Evolutionary conservation across 2,113 vertebrate species (phyloP).

Genomic region (Philantomba maxwellii): DNA sequence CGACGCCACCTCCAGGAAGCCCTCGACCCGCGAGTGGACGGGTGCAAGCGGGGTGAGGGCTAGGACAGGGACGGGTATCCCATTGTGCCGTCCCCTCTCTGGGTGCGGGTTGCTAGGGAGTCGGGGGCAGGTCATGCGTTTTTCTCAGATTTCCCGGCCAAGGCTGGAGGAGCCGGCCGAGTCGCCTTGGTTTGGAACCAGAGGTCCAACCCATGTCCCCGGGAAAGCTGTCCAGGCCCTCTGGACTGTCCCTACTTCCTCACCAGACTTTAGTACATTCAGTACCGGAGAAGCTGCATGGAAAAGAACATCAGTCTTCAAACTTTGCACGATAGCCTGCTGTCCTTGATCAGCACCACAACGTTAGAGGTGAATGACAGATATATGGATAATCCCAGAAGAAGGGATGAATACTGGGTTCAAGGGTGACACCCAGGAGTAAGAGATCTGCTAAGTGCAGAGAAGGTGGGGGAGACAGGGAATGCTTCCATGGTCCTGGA

Average conservation of each 20-base stretch:
- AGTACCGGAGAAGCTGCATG: neutral
- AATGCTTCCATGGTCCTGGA: neutral
- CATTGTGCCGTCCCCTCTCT: neutral
- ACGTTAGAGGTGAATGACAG: neutral
- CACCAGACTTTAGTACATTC: neutral
- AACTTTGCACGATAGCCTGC: rapidly evolving
- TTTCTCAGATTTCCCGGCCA: neutral
- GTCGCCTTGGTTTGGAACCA: neutral
- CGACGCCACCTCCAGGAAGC: neutral
- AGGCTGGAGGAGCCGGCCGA: neutral
- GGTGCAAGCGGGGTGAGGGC: neutral
- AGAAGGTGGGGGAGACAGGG: neutral
- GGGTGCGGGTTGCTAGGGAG: neutral
- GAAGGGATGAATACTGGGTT: neutral
- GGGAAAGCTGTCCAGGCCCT: neutral
- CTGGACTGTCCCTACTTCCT: neutral
- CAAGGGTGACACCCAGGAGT: neutral
- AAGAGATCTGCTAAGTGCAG: neutral
- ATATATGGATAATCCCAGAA: neutral
- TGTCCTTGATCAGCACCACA: neutral
- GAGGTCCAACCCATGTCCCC: neutral
- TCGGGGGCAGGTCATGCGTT: neutral
- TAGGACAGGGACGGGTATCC: neutral
- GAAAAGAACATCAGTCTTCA: neutral
- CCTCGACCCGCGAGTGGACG: rapidly evolving